Evolutionary conservation across 2,797 vertebrate genomes (phyloP).

Genomic region (Crotalus adamanteus): DNA sequence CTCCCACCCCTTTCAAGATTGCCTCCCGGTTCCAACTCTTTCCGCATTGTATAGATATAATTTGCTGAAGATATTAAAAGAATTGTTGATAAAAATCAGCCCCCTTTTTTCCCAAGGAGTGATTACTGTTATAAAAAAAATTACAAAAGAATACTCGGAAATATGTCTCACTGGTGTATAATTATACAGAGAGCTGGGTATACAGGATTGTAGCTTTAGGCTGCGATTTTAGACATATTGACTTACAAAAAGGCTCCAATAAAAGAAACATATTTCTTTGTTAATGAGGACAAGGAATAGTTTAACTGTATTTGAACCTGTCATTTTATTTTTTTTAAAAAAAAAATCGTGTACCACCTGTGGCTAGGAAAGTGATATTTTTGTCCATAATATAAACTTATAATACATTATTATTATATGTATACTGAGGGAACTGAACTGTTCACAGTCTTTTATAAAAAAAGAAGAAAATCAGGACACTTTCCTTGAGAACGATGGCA

Average conservation of each 20-base stretch:
- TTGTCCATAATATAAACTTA: background rate
- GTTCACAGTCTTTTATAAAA: background rate
- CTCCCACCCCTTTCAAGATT: conserved; percentile 35
- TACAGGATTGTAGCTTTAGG: background rate
- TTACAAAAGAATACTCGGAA: background rate
- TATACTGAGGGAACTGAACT: background rate
- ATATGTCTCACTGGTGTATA: too few relatives aligned
- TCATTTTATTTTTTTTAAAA: background rate
- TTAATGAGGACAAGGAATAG: background rate
- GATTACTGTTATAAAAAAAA: background rate
- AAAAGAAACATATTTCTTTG: background rate
- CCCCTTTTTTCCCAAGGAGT: background rate
- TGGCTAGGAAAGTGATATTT: background rate
- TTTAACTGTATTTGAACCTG: background rate
- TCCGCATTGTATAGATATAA: background rate
- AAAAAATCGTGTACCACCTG: background rate
- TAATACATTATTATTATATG: background rate
- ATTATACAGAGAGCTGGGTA: background rate
- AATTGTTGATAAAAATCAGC: background rate
- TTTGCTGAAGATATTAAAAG: background rate
- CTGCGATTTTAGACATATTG: background rate
- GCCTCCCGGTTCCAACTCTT: conserved; percentile 47
- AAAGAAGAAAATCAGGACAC: background rate
- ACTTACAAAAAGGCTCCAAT: background rate
- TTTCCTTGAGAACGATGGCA: background rate